Conservation (phyloP, 2,113 vertebrate genomes). For the Platanista minor region DNA sequence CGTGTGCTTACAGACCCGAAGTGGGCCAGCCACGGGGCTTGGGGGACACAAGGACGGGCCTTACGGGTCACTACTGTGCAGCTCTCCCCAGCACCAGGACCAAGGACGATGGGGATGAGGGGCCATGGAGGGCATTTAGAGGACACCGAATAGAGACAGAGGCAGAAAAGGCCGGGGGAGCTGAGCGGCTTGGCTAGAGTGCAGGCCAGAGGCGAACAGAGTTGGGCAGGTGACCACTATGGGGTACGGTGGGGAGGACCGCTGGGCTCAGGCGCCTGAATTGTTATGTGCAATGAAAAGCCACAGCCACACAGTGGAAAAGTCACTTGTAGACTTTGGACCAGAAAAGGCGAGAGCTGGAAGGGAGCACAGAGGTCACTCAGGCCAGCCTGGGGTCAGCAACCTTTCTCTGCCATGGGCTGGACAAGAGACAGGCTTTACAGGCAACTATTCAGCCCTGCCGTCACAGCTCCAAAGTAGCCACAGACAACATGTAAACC, state of each 20-base stretch:
- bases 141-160: background rate
- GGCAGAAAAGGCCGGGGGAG: accelerated
- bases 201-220: background rate
- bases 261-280: accelerated
- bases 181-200: background rate
- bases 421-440: background rate
- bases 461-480: accelerated
- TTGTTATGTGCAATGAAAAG: accelerated
- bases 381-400: too few species aligned
- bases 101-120: background rate
- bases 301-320: accelerated
- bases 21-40: background rate
- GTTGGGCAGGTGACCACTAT: accelerated
- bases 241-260: accelerated
- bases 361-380: background rate
- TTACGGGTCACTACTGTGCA: accelerated
- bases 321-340: too few species aligned
- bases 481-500: background rate
- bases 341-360: background rate
- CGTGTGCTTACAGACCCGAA: accelerated
- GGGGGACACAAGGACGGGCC: background rate
- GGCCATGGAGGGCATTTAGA: background rate
- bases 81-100: background rate
- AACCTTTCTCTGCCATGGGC: background rate
- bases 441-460: accelerated